These are phyloP conservation scores for Babyrousa celebensis DNA, from an alignment of 2,797 vertebrate species.

Conservation along the genomic window DNA sequence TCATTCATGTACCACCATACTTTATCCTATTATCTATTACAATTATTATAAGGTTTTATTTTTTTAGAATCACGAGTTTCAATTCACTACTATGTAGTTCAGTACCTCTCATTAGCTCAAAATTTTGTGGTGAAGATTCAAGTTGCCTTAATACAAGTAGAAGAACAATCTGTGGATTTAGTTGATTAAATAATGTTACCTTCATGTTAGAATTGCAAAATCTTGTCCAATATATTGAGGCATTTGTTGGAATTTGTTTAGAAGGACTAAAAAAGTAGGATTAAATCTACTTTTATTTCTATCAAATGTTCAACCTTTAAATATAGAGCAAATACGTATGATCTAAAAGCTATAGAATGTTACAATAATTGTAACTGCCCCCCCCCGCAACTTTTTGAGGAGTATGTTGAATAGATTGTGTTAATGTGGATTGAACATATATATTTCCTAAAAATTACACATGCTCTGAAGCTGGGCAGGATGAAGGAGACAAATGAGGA, in stretches of 20 bases:
- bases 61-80: neutral
- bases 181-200: conserved; percentile 25
- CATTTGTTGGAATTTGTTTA: neutral
- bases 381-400: neutral
- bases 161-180: neutral
- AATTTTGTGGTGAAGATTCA: neutral
- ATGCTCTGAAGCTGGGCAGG: neutral
- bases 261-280: neutral
- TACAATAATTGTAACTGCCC: neutral
- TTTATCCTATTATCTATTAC: neutral
- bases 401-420: neutral
- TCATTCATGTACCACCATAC: neutral
- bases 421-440: neutral
- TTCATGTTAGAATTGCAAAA: neutral
- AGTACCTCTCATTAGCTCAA: neutral
- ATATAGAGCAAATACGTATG: neutral
- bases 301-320: neutral
- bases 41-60: neutral
- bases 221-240: neutral
- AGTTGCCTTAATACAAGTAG: neutral
- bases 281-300: neutral
- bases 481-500: neutral
- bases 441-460: neutral
- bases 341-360: neutral
- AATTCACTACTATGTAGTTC: neutral